Base-by-base conservation (phyloP, 2,113 vertebrate species). In the Nibea albiflora region DNA sequence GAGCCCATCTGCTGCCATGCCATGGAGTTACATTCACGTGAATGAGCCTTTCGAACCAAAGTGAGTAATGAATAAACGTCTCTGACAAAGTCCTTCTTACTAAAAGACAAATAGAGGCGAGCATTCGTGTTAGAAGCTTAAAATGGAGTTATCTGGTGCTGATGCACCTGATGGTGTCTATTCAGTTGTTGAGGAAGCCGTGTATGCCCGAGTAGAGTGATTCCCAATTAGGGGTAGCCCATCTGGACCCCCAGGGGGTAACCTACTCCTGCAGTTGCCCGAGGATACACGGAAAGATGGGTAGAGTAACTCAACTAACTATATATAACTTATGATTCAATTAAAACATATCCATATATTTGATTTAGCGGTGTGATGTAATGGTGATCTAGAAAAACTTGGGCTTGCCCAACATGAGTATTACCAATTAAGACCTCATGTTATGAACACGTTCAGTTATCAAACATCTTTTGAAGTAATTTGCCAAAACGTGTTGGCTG, bases 1-100 rank as follows among this genome's bases (percentile, higher is more conserved):
- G 80, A 73, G 84, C 61, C 84, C 92, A 92, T 92, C 92, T 91
- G 91, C 74, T 77, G 68, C 83, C 76, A 83, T 77, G 68, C 83
- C 76, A 83, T 4, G 28, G 80, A 42, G 61, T 70, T 85, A 80
- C 82, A 76, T 89, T 88, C 68, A 79, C 26, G 76, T 72, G 65
- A 85, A 90, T 87, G 20, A 83, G 73, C 61, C 76, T 85, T 90
- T 87, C 67, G 70, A 90, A 80, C 50, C 78, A 82, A 83, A 86
- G 53, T 46, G 47, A 72, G 76, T 47, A 14, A 50, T 86, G 87
- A 86, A 92, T 85, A 81, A 73, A 88, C 57, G 83, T 82, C 54
- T 67, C 70, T 69, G 70, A 88, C 80, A 84, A 87, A 84, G 64
- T 75, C 61, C 62, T 58, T 54, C 77, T 80, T 4, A 26, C 24